Conservation (phyloP, 2,888 invertebrate genomes). For the Venusia cambrica region DNA sequence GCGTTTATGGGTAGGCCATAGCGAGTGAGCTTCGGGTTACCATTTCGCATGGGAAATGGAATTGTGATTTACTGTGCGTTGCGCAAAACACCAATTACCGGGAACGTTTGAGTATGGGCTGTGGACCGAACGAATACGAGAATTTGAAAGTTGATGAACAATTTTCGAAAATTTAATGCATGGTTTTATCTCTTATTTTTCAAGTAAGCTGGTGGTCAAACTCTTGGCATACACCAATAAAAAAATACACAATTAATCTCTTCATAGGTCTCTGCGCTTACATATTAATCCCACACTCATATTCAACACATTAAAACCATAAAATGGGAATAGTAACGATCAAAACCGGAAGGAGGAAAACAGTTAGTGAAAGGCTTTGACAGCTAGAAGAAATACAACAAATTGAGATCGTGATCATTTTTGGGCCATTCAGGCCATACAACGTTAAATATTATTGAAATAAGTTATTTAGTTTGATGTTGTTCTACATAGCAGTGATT, state of each 20-base stretch:
- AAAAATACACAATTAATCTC: no score
- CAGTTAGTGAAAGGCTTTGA: slow-evolving; percentile 34
- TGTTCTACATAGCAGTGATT: no score
- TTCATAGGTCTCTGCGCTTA: not conserved
- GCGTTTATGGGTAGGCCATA: slow-evolving; percentile 49
- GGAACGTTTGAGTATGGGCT: no score
- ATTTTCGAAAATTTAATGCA: no score
- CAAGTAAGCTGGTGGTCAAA: no score
- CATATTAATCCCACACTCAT: not conserved
- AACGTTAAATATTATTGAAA: slow-evolving; percentile 15
- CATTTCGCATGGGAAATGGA: slow-evolving; percentile 34
- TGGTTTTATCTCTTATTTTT: no score
- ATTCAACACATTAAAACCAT: slow-evolving; percentile 11
- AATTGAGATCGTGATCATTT: slow-evolving; percentile 23
- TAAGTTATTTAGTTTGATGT: slow-evolving; percentile 9
- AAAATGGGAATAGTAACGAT: slow-evolving; percentile 21
- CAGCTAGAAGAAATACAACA: slow-evolving; percentile 24
- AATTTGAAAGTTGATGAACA: no score
- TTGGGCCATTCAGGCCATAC: slow-evolving; percentile 14
- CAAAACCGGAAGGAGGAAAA: slow-evolving; percentile 29
- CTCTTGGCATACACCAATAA: no score
- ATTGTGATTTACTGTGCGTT: slow-evolving; percentile 18
- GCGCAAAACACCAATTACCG: slow-evolving; percentile 16
- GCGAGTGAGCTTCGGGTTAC: slow-evolving; percentile 44
- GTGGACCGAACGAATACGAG: no score